These are phyloP conservation scores for Cliona cf. orientalis DNA, from an alignment of 37 sponge, comb jelly and placozoan genomes.

Conservation along the genomic window DNA sequence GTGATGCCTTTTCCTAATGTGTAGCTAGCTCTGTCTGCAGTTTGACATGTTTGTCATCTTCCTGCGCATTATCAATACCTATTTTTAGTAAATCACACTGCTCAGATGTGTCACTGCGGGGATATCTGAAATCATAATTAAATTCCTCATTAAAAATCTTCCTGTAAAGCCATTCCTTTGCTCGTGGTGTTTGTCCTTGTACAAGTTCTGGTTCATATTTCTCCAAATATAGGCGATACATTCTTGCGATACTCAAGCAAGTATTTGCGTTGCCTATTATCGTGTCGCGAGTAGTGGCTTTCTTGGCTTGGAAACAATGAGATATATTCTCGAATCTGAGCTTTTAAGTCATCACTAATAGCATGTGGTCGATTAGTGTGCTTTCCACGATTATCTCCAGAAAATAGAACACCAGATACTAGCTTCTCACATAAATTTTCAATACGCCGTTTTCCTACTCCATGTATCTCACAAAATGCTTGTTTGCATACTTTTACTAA, in stretches of 20 bases:
- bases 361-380: too few species aligned
- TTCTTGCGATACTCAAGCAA: slow-evolving; percentile 46
- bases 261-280: slow-evolving; percentile 29
- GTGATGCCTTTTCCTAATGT: slow-evolving; percentile 39
- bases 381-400: too few species aligned
- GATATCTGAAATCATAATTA: slow-evolving; percentile 53
- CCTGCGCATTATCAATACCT: slow-evolving; percentile 4
- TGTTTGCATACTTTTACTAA: too few species aligned
- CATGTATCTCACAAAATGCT: too few species aligned
- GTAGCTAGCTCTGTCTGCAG: slow-evolving; percentile 30
- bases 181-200: slow-evolving; percentile 24
- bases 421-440: too few species aligned
- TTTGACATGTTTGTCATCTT: slow-evolving; percentile 1
- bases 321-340: slow-evolving; percentile 34
- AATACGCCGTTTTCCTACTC: too few species aligned
- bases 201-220: slow-evolving; percentile 30
- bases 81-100: slow-evolving; percentile 45
- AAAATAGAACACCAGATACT: too few species aligned
- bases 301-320: slow-evolving; percentile 38
- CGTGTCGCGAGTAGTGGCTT: slow-evolving; percentile 37
- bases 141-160: slow-evolving; percentile 62
- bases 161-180: slow-evolving; percentile 57
- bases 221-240: slow-evolving; percentile 26
- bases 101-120: slow-evolving; percentile 54
- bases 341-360: too few species aligned